Conservation (phyloP, 1,140 invertebrate genomes). For the Calosoma granatense region DNA sequence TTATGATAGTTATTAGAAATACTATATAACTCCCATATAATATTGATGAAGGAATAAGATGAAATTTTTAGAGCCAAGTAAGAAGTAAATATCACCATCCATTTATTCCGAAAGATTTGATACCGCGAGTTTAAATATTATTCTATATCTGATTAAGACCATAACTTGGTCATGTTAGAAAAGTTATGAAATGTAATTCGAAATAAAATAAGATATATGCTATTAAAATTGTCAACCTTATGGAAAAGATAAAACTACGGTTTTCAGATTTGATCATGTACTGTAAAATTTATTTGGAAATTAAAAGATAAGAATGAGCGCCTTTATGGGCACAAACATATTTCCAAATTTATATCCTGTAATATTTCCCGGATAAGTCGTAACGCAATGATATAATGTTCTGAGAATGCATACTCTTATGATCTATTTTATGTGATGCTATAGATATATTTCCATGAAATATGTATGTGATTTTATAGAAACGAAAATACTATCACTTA, state of each 20-base stretch:
- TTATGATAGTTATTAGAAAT: too few species aligned
- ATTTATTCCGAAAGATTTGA: neutral
- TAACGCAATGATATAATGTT: too few species aligned
- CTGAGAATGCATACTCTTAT: neutral
- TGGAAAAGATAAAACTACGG: neutral
- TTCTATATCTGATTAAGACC: neutral
- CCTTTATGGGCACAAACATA: neutral
- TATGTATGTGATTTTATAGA: too few species aligned
- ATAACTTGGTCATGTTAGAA: neutral
- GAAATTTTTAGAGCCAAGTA: neutral
- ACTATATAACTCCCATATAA: too few species aligned
- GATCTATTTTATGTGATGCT: neutral
- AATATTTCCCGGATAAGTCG: neutral
- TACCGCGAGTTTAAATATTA: neutral
- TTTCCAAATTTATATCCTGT: neutral
- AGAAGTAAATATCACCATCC: neutral
- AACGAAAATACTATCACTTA: too few species aligned
- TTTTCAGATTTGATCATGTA: neutral
- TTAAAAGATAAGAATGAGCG: neutral
- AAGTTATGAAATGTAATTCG: too few species aligned
- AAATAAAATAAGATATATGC: neutral
- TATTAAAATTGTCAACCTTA: neutral
- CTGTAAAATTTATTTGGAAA: neutral
- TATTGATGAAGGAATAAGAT: too few species aligned
- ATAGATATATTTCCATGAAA: too few species aligned